Percentiles rank a stretch among this genome's conserved stretches.
phyloP scores from a whole-genome alignment of 2,888 invertebrate species.

The Patella caerulea region DNA sequence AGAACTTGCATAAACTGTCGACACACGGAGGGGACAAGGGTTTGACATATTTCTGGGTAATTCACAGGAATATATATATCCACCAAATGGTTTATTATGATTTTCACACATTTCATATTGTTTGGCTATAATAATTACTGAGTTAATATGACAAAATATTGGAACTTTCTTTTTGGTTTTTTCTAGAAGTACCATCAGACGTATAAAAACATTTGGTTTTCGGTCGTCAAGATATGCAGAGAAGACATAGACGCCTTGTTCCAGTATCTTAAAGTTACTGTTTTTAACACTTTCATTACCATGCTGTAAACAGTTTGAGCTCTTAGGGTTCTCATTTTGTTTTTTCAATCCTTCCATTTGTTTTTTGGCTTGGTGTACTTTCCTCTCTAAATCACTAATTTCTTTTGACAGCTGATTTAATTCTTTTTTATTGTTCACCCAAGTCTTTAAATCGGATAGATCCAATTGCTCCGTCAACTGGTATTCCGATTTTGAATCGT shows the following conservation, averaged over 20 bases:
- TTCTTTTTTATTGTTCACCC: conserved; percentile 20
- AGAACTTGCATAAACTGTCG: conserved; percentile 8
- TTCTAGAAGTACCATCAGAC: conserved; percentile 49
- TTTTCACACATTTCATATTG: conserved; percentile 65
- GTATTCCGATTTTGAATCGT: conserved; percentile 3
- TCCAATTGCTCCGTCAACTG: background rate
- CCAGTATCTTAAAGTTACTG: conserved; percentile 43
- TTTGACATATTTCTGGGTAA: conserved; percentile 39
- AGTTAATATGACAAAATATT: conserved; percentile 41
- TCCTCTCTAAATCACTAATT: conserved; percentile 15
- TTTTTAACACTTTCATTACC: conserved; percentile 16
- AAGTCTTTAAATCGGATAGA: conserved; percentile 20
- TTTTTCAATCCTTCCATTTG: conserved; percentile 8
- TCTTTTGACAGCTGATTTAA: conserved; percentile 20
- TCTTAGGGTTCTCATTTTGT: background rate
- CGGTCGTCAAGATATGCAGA: conserved; percentile 64
- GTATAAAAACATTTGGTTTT: conserved; percentile 37
- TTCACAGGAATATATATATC: conserved; percentile 57
- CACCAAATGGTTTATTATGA: conserved; percentile 59
- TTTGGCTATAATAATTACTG: conserved; percentile 26
- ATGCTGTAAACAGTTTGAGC: conserved; percentile 10
- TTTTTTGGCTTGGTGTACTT: conserved; percentile 13
- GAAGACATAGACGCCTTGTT: conserved; percentile 46
- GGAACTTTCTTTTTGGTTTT: conserved; percentile 35
- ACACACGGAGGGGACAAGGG: conserved; percentile 31